These are phyloP conservation scores for Eudasyphora cyanicolor DNA, from an alignment of 2,888 invertebrate species.

Conservation along the genomic window DNA sequence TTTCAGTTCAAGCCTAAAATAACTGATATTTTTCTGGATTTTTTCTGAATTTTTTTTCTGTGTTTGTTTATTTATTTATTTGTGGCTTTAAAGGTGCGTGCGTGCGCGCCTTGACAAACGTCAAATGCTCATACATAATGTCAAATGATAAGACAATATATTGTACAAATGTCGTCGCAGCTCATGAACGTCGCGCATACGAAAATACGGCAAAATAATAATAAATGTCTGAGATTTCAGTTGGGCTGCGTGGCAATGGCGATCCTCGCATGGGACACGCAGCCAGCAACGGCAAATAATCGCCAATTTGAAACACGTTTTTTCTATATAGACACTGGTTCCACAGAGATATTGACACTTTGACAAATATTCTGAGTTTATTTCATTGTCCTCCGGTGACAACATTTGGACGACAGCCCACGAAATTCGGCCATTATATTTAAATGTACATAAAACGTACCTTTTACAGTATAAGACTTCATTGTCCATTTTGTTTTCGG, in stretches of 20 bases:
- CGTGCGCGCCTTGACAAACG: constrained; percentile 63
- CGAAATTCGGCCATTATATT: not conserved
- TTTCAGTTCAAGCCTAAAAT: constrained; percentile 56
- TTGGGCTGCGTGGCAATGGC: not conserved
- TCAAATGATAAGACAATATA: constrained; percentile 58
- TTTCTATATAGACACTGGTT: constrained; percentile 31
- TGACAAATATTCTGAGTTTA: constrained; percentile 44
- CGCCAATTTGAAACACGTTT: constrained; percentile 56
- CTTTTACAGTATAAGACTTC: constrained; percentile 43
- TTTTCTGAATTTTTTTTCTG: too few relatives aligned
- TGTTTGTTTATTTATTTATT: constrained; percentile 41
- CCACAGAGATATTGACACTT: constrained; percentile 50
- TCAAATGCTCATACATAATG: constrained; percentile 64
- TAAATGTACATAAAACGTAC: constrained; percentile 19
- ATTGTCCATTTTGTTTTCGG: not conserved
- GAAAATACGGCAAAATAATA: not conserved
- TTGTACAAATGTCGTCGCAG: not conserved
- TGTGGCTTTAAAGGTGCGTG: constrained; percentile 59
- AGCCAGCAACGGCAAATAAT: constrained; percentile 35
- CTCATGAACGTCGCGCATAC: constrained; percentile 47
- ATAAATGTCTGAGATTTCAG: constrained; percentile 29
- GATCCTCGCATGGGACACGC: too few relatives aligned
- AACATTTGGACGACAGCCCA: not conserved
- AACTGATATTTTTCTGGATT: constrained; percentile 53
- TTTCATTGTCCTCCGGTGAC: constrained; percentile 2